Evolutionary conservation across 2,888 invertebrate species (phyloP), one percentile per base, ranked within the genome.

Genomic region (Tupiocoris notatus): DNA sequence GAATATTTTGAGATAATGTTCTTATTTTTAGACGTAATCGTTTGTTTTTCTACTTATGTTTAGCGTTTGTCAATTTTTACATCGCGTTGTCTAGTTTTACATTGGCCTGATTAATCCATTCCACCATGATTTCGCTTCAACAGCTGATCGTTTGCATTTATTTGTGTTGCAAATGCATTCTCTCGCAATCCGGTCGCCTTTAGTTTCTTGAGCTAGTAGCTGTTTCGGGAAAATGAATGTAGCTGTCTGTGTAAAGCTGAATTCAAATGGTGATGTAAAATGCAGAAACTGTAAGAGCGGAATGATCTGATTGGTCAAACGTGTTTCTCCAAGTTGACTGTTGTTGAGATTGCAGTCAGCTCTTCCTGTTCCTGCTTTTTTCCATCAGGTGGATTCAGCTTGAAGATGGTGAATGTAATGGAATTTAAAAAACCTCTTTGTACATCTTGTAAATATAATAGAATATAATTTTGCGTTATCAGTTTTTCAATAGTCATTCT

Each of bases 1-100:
- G 70, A 70, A 70, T 70, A 70, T 70, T 70, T 70, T 59, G 58
- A 18, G 25, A 24, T 59, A 63, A 63, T 20, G 7, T 21, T 7
- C 58, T 70, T 59, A 18, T 70, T 70, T 12, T 24, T 25, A 16
- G 58, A 58, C 70, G 22, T 70, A 58, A 24, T 25, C 20, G 3
- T 24, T 57, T 70, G 20, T 70, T 68, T 70, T 70, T 70, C 21
- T 70, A 23, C 22, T 18, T 70, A 59, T 7, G 39, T 39, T 39
- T 39, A 39, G 12, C 12, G 39, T 39, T 39, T 39, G n/a, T 12
- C 6, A 39, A 12, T 39, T 39, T 39, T 39, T 39, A 39, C 39
- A 39, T 39, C 39, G 39, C 12, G 3, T 39, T 7, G 39, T 39
- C 39, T 39, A 39, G 12, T 39, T n/a, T 7, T 39, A 39, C 39